Base-by-base conservation (phyloP, 2,888 invertebrate species). In the Pterostichus niger region DNA sequence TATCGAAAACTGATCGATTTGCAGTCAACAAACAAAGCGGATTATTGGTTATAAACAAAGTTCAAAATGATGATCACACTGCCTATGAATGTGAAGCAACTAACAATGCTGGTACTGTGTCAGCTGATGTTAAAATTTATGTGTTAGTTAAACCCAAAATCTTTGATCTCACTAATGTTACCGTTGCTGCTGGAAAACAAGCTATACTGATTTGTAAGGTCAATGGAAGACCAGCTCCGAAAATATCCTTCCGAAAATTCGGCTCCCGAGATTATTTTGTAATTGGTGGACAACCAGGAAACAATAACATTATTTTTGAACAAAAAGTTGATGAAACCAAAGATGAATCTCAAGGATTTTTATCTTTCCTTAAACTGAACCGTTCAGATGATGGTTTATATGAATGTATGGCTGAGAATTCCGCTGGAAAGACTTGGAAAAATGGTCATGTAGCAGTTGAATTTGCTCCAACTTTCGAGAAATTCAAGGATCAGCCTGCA, bases 361-460 rank as follows among this genome's bases (percentile, higher is more conserved):
- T 98, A 84, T 93, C 92, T 46, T 95, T 98, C 86, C 88, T 91
- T 0, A 92, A 93, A 76, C 87, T 95, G 11, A 91, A 92, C 77
- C 92, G 95, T 84, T 91, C 92, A 2, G 96, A 98, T 89, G 98
- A 98, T 89, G 98, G 97, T 0, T 91, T 98, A 7, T 98, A 98
- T 88, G 96, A 95, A 88, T 98, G 98, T 88, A 92, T 96, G 75
- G 97, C 97, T 5, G 92, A 93, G 86, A 97, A 97, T 87, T 93
- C 93, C 87, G 96, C 96, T 31, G 96, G 95, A 11, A 92, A 92
- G 81, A 94, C 94, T 0, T 93, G 93, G 85, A 94, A 93, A 87
- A 96, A 95, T 86, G 97, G 96, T 0, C 97, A 97, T 88, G 91
- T 97, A 77, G 94, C 94, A 0, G 95, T 97, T 2, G 94, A 97